Percentiles rank a stretch among this genome's conserved stretches.
phyloP scores from a whole-genome alignment of 1,140 invertebrate genomes.

The Trichomalopsis sarcophagae region DNA sequence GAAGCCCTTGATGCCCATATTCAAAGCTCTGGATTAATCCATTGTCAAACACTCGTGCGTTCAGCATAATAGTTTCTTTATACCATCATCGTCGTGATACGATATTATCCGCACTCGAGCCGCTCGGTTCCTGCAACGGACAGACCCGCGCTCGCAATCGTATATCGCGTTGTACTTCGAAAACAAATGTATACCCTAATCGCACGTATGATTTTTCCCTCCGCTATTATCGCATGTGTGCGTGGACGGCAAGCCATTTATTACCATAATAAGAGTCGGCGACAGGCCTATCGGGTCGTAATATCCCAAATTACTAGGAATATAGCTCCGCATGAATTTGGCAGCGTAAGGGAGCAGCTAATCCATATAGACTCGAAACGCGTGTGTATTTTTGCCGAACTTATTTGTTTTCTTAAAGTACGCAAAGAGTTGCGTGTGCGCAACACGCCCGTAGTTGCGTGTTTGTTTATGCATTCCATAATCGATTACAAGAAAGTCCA shows the following conservation, averaged over 20 bases:
- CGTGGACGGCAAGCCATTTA: not conserved
- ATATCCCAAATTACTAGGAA: not conserved
- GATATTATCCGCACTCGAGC: no score
- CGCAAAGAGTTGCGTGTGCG: no score
- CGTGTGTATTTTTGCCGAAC: not conserved
- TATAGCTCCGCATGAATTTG: not conserved
- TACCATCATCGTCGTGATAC: no score
- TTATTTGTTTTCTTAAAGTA: not conserved
- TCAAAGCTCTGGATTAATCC: no score
- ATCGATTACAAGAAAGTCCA: no score
- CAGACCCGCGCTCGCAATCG: not conserved
- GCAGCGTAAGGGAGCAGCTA: not conserved
- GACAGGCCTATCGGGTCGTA: not conserved
- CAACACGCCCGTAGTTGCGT: no score
- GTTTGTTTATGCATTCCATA: no score
- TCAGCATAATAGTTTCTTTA: no score
- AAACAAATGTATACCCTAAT: not conserved
- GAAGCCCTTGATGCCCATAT: no score
- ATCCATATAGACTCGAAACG: not conserved
- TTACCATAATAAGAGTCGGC: conserved; percentile 11
- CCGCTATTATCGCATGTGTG: not conserved
- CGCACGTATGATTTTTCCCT: not conserved
- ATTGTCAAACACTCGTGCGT: no score
- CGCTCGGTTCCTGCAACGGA: not conserved
- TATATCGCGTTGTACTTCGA: not conserved